Evolutionary conservation across 2,888 invertebrate species (phyloP).

Genomic region (Plagodis pulveraria): DNA sequence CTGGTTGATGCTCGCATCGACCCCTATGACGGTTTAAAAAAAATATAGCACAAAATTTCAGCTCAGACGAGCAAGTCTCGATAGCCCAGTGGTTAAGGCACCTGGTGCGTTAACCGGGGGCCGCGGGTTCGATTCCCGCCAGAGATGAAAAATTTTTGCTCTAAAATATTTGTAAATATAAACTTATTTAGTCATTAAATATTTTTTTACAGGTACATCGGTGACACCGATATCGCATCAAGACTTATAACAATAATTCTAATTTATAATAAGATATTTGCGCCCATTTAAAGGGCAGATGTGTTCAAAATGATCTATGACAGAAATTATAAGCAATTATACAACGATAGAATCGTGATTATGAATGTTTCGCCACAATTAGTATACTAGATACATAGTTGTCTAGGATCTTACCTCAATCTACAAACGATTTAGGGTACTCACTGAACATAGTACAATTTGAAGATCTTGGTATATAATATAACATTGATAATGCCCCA

Average conservation of each 20-base stretch:
- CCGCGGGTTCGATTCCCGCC: too few relatives aligned
- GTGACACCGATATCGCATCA: constrained; percentile 41
- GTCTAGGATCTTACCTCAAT: constrained; percentile 4
- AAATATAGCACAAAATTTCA: too few relatives aligned
- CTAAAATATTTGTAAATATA: too few relatives aligned
- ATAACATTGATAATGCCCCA: too few relatives aligned
- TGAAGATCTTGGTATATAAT: not conserved
- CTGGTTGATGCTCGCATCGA: too few relatives aligned
- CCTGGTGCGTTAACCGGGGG: too few relatives aligned
- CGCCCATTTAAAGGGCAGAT: not conserved
- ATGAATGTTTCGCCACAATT: constrained; percentile 8
- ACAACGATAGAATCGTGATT: constrained; percentile 18
- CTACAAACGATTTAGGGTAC: not conserved
- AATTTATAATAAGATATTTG: not conserved
- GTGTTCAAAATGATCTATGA: constrained; percentile 1
- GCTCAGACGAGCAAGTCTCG: too few relatives aligned
- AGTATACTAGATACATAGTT: not conserved
- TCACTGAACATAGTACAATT: constrained; percentile 22
- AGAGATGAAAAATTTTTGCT: too few relatives aligned
- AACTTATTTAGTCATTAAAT: too few relatives aligned
- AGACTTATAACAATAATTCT: constrained; percentile 25
- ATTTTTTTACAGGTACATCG: constrained; percentile 45
- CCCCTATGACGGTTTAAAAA: too few relatives aligned
- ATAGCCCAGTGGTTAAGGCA: too few relatives aligned
- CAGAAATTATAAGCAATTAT: constrained; percentile 2